Percentiles rank a stretch among this genome's conserved stretches.
Conservation (phyloP, 2,797 vertebrate genomes). For the Falco columbarius region DNA sequence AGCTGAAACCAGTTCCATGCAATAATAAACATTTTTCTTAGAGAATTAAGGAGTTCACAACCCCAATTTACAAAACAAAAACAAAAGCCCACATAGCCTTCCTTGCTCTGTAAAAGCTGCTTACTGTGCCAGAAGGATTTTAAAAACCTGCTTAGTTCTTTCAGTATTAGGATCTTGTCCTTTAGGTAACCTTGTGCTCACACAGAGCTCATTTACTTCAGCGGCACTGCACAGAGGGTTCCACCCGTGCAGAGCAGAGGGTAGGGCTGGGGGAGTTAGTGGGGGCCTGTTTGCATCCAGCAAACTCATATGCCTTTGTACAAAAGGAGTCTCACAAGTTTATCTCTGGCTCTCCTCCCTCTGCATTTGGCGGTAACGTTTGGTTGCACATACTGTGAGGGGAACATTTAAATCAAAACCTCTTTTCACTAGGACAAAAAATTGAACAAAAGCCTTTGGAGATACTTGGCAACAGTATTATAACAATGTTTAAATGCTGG, state of each 20-base stretch:
- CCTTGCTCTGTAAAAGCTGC: constrained; percentile 30
- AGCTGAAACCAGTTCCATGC: neutral
- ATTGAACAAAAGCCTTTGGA: neutral
- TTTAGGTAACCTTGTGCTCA: neutral
- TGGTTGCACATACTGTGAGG: neutral
- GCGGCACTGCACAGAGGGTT: neutral
- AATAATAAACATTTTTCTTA: neutral
- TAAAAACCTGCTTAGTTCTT: neutral
- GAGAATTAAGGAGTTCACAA: constrained; percentile 15
- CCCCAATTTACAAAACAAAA: constrained; percentile 8
- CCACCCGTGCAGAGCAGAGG: neutral
- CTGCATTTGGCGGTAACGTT: neutral
- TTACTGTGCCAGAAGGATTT: constrained; percentile 32
- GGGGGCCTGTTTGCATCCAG: neutral
- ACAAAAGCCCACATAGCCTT: neutral
- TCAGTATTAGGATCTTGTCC: neutral
- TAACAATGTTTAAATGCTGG: neutral
- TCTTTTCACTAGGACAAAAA: neutral
- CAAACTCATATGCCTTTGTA: neutral
- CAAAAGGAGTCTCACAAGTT: neutral
- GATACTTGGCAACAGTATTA: neutral
- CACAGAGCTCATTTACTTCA: neutral
- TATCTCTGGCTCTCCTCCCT: neutral
- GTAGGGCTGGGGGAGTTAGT: neutral
- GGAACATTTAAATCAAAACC: neutral